phyloP scores from a whole-genome alignment of 2,888 invertebrate genomes.

The Drosophila testacea region DNA sequence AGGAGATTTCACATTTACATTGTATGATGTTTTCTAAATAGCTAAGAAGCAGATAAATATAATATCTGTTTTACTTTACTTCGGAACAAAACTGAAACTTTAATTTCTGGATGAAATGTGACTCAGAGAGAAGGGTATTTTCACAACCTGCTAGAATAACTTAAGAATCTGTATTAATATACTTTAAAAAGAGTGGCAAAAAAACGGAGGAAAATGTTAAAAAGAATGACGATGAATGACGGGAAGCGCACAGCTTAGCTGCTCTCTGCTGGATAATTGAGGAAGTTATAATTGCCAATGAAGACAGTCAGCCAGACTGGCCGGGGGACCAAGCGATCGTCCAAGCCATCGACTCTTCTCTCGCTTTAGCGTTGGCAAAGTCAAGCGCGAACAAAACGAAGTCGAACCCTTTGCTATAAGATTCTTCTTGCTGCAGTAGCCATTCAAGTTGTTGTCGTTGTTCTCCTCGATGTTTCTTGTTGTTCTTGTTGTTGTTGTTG shows the following conservation, averaged over 20 bases:
- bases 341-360: constrained; percentile 28
- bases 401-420: constrained; percentile 42
- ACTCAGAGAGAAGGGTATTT: too few species aligned
- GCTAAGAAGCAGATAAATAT: not conserved
- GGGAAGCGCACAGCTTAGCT: constrained; percentile 76
- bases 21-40: not conserved
- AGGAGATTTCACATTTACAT: not conserved
- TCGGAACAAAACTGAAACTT: too few species aligned
- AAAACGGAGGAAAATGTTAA: constrained; percentile 71
- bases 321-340: constrained; percentile 29
- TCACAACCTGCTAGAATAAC: not conserved
- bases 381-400: constrained; percentile 45
- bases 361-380: constrained; percentile 38
- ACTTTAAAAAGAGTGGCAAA: constrained; percentile 48
- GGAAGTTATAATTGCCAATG: constrained; percentile 84
- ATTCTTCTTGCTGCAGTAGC: constrained; percentile 50
- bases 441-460: constrained; percentile 51
- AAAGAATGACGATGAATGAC: constrained; percentile 80
- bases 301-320: constrained; percentile 47
- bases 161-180: constrained; percentile 59
- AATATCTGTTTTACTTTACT: too few species aligned
- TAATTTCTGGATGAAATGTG: too few species aligned
- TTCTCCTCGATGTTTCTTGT: not conserved
- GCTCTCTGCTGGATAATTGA: constrained; percentile 83
- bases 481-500: constrained; percentile 7